Conservation (phyloP, 1,140 invertebrate genomes). For the Drosophila tani region DNA sequence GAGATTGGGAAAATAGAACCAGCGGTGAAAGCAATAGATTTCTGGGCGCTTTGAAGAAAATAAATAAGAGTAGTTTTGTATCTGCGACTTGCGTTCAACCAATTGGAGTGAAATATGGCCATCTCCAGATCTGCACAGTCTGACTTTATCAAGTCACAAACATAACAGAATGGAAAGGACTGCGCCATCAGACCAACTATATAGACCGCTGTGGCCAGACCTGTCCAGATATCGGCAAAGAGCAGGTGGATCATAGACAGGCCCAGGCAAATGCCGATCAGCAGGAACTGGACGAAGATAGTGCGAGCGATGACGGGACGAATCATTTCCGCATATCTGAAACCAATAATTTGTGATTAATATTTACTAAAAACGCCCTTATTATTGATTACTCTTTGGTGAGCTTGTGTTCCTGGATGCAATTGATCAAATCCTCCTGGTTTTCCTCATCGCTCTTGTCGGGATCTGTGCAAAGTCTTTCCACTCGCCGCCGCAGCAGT, state of each 20-base stretch:
- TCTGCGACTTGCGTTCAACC: slow-evolving; percentile 26
- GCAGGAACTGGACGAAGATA: slow-evolving; percentile 49
- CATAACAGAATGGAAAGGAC: slow-evolving; percentile 62
- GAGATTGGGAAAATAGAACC: slow-evolving; percentile 56
- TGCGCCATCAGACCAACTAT: slow-evolving; percentile 25
- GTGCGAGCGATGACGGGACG: slow-evolving; percentile 28
- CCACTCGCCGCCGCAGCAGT: slow-evolving; percentile 28
- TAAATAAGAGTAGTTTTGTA: slow-evolving; percentile 35
- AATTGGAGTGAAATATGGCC: slow-evolving; percentile 53
- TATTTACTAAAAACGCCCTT: background rate
- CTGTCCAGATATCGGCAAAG: slow-evolving; percentile 34
- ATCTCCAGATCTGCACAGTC: slow-evolving; percentile 42
- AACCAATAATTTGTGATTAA: background rate
- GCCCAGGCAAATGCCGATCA: slow-evolving; percentile 46
- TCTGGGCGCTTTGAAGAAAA: slow-evolving; percentile 45
- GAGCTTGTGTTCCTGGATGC: slow-evolving; percentile 46
- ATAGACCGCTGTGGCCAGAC: slow-evolving; percentile 22
- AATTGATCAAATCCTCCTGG: slow-evolving; percentile 21
- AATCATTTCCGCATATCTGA: slow-evolving; percentile 26
- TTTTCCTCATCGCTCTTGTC: slow-evolving; percentile 16
- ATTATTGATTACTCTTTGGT: slow-evolving; percentile 37
- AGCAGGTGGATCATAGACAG: slow-evolving; percentile 52
- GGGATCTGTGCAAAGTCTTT: slow-evolving; percentile 34
- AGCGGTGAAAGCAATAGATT: slow-evolving; percentile 46
- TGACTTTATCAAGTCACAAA: slow-evolving; percentile 42